Conservation (phyloP, 2,888 invertebrate species). For the Rhingia rostrata region DNA sequence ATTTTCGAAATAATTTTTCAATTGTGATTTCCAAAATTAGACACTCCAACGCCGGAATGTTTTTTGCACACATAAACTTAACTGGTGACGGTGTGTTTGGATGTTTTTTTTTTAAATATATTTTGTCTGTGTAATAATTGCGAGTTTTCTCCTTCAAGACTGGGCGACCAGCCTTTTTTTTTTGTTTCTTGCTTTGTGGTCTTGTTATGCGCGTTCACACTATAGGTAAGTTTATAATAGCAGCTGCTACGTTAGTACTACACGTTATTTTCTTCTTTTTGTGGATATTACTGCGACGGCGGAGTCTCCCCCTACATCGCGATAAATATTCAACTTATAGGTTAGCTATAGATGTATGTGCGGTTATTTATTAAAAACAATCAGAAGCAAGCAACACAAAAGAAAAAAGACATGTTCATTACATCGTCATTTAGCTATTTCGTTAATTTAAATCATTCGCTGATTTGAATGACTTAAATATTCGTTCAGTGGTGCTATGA, state of each 20-base stretch:
- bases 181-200: conserved; percentile 30
- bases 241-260: conserved; percentile 56
- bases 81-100: conserved; percentile 16
- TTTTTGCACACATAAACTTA: conserved; percentile 6
- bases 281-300: background rate
- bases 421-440: conserved; percentile 47
- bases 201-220: conserved; percentile 55
- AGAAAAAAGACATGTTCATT: conserved; percentile 40
- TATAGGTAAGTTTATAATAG: conserved; percentile 44
- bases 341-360: conserved; percentile 21
- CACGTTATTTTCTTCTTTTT: conserved; percentile 3
- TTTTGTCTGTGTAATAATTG: conserved; percentile 22
- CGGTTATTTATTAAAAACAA: conserved; percentile 55
- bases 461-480: conserved; percentile 41
- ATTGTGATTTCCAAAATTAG: conserved; percentile 53
- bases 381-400: conserved; percentile 15
- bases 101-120: conserved; percentile 10
- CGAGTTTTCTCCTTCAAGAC: conserved; percentile 44
- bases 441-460: conserved; percentile 54
- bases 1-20: conserved; percentile 29
- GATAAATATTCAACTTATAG: conserved; percentile 44
- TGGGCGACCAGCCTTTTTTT: background rate
- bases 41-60: conserved; percentile 17
- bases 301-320: conserved; percentile 32
- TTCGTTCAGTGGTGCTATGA: conserved; percentile 39